Conservation (phyloP, 2,888 invertebrate species). For the Sinohyriopsis cumingii region DNA sequence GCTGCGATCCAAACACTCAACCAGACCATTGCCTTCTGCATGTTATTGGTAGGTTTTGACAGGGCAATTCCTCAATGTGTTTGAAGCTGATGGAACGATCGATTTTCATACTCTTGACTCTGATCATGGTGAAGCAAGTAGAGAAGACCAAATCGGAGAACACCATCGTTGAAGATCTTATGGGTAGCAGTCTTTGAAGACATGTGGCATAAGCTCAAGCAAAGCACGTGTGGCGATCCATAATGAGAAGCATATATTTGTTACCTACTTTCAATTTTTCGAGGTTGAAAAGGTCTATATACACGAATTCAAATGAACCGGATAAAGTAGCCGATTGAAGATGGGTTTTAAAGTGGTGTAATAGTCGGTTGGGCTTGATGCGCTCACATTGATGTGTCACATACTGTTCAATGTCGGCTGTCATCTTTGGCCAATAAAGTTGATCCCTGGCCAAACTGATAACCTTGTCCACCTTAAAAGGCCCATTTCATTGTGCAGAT, state of each 20-base stretch:
- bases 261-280: constrained; percentile 13
- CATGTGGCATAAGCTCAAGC: constrained; percentile 14
- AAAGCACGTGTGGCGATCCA: constrained; percentile 18
- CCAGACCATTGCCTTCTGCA: constrained; percentile 17
- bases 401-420: constrained; percentile 13
- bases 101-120: constrained; percentile 15
- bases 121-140: constrained; percentile 14
- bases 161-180: constrained; percentile 16
- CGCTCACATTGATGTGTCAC: constrained; percentile 11
- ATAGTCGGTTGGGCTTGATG: constrained; percentile 15
- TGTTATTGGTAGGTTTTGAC: constrained; percentile 16
- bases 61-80: constrained; percentile 3
- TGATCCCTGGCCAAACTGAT: constrained; percentile 11
- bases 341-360: background rate
- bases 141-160: constrained; percentile 11
- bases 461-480: constrained; percentile 13
- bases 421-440: constrained; percentile 27
- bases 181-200: constrained; percentile 12
- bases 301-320: constrained; percentile 19
- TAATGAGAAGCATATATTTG: constrained; percentile 11
- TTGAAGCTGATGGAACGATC: constrained; percentile 5
- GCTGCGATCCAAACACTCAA: constrained; percentile 8
- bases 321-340: constrained; percentile 11
- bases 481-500: constrained; percentile 21
- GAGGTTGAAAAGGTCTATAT: constrained; percentile 15